A percentile compares a stretch with the other conserved stretches of the same genome.
Evolutionary conservation across 1,140 invertebrate genomes (phyloP).

Genomic region (Drosophila aff.): DNA sequence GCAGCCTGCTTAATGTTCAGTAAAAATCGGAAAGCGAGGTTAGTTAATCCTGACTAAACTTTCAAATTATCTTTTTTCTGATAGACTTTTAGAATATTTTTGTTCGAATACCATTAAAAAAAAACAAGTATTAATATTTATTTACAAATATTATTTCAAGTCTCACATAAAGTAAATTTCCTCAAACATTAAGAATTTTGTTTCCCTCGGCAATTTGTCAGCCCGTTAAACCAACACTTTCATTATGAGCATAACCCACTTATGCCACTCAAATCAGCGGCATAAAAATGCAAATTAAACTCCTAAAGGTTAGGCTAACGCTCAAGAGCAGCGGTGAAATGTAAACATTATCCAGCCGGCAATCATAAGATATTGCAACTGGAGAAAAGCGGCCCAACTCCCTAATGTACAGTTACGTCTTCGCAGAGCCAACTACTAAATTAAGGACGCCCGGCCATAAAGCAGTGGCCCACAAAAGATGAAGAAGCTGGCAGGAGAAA

Average conservation of each 20-base stretch:
- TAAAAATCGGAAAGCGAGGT: neutral
- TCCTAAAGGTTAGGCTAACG: conserved; percentile 42
- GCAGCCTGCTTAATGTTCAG: neutral
- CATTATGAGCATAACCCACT: conserved; percentile 39
- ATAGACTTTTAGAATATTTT: too few species aligned
- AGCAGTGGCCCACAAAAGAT: conserved; percentile 59
- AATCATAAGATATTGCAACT: conserved; percentile 40
- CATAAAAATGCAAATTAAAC: conserved; percentile 77
- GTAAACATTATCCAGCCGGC: conserved; percentile 30
- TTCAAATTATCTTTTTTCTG: too few species aligned
- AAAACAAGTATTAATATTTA: too few species aligned
- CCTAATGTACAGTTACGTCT: conserved; percentile 72
- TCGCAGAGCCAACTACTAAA: conserved; percentile 74
- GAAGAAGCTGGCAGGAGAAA: conserved; percentile 22
- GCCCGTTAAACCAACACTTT: conserved; percentile 10
- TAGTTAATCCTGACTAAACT: too few species aligned
- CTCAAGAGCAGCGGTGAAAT: conserved; percentile 20
- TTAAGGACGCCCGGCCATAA: conserved; percentile 75
- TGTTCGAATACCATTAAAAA: too few species aligned
- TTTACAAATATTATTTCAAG: too few species aligned
- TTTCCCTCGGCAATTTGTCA: conserved; percentile 23
- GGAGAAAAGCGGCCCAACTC: conserved; percentile 35
- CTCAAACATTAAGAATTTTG: neutral
- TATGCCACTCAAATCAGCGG: conserved; percentile 40
- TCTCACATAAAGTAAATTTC: too few species aligned